Conservation (phyloP, 2,888 invertebrate species). For the Agelastica alni region DNA sequence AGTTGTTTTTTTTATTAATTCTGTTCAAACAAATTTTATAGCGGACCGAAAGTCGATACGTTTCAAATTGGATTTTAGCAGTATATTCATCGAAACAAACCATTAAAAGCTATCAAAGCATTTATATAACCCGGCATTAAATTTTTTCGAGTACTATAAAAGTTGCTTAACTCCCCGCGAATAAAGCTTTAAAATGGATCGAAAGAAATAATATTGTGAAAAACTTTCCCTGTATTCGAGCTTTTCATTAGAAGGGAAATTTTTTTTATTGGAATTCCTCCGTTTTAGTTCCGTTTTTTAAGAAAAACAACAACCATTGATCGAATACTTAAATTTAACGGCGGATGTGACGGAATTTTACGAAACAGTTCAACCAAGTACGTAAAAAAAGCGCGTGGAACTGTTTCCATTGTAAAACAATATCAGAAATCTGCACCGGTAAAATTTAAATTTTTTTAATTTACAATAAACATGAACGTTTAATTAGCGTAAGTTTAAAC, state of each 20-base stretch:
- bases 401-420: too few species aligned
- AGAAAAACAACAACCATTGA: conserved; percentile 14
- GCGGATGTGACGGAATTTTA: conserved; percentile 11
- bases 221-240: conserved; percentile 9
- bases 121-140: not conserved
- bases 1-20: too few species aligned
- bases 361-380: too few species aligned
- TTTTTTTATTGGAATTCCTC: conserved; percentile 12
- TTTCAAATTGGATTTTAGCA: too few species aligned
- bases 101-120: not conserved
- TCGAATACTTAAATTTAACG: conserved; percentile 17
- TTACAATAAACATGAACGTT: too few species aligned
- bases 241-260: conserved; percentile 12
- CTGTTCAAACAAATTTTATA: too few species aligned
- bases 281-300: conserved; percentile 7
- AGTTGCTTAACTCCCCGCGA: conserved; percentile 1
- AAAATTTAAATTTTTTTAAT: too few species aligned
- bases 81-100: too few species aligned
- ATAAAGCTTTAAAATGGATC: conserved; percentile 8
- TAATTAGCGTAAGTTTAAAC: too few species aligned
- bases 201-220: conserved; percentile 1
- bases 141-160: not conserved
- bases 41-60: too few species aligned
- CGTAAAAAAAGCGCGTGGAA: too few species aligned
- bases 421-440: too few species aligned